Percentiles rank a stretch among this genome's conserved stretches.
These are phyloP conservation scores for Geodia barretti DNA, from an alignment of 37 sponge, comb jelly and placozoan species.

Conservation along the genomic window DNA sequence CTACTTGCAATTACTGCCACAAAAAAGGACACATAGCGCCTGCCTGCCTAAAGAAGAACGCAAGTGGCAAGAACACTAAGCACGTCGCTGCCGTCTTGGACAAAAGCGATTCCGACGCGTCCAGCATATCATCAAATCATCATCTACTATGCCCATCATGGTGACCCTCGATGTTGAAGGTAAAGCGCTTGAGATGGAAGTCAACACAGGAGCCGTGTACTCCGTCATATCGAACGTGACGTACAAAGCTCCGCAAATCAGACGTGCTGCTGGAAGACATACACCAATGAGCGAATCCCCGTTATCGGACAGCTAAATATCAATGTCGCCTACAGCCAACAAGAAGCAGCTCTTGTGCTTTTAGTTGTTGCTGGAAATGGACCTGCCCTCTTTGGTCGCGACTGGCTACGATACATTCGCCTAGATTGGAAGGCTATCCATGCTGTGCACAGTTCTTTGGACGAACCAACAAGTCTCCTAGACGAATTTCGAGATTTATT, in stretches of 20 bases:
- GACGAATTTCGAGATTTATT: slow-evolving; percentile 32
- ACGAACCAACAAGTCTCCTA: too few relatives aligned
- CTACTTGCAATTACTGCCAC: neutral
- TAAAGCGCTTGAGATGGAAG: too few relatives aligned
- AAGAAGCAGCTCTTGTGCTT: slow-evolving; percentile 1
- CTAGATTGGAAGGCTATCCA: slow-evolving; percentile 23
- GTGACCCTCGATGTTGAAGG: too few relatives aligned
- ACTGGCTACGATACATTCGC: slow-evolving; percentile 5
- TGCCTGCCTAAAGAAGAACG: neutral
- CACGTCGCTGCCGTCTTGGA: neutral
- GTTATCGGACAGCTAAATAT: slow-evolving; percentile 16
- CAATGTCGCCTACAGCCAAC: slow-evolving; percentile 6
- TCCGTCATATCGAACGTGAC: too few relatives aligned
- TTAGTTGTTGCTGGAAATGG: slow-evolving; percentile 17
- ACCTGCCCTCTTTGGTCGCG: slow-evolving; percentile 2
- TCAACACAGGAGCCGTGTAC: too few relatives aligned
- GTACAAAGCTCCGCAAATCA: too few relatives aligned
- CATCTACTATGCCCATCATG: too few relatives aligned
- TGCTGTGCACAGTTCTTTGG: too few relatives aligned
- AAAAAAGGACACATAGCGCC: neutral
- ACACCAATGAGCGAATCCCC: slow-evolving; percentile 9
- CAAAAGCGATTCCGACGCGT: too few relatives aligned
- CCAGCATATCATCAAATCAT: too few relatives aligned
- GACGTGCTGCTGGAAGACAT: neutral
- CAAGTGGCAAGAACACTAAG: neutral